Base-by-base conservation (phyloP, 2,797 vertebrate species). In the Cheirogaleus major region DNA sequence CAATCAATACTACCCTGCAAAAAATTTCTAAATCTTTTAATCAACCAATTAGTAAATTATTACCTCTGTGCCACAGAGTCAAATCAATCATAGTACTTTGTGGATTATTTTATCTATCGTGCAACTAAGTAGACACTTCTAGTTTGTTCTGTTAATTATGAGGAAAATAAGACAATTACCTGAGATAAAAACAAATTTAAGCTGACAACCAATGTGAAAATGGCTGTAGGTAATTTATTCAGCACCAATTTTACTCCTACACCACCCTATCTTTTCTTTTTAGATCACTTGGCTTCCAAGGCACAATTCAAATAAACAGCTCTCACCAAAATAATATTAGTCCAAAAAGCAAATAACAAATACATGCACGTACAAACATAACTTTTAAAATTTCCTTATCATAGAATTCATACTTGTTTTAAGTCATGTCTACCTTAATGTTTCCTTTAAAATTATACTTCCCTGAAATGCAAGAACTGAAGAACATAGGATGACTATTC, bases 21-120 rank as follows among this genome's bases (percentile, higher is more conserved):
- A 61, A 84, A 55, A 93, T 88, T 57, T 4, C 30, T 93, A 30
- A 95, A 75, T 88, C 30, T 84, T 89, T 93, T 87, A 91, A 84
- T 95, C 7, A 50, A 13, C 6, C 41, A 82, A 57, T 72, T 91
- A 50, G 20, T 83, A 76, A 95, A 65, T 89, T n/a, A 80, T 63
- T 87, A 43, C 23, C 20, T 43, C 25, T 84, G 5, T 80, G 12
- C 0, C n/a, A 55, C 7, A 80, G 1, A 45, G 7, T 70, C 20
- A 86, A 72, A 72, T 67, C 12, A 57, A 72, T 55, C 7, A 57
- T 43, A 48, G 18, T 90, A 45, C 7, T 52, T 59, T 52, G 22
- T 86, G 22, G 7, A 82, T 52, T 91, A 55, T 38, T 91, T 75
- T n/a, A 57, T 7, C 5, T n/a, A 57, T 7, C 5, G 83, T 32